A percentile compares a stretch with the other conserved stretches of the same genome.
Evolutionary conservation across 2,797 vertebrate genomes (phyloP).

Genomic region (Ara ararauna): DNA sequence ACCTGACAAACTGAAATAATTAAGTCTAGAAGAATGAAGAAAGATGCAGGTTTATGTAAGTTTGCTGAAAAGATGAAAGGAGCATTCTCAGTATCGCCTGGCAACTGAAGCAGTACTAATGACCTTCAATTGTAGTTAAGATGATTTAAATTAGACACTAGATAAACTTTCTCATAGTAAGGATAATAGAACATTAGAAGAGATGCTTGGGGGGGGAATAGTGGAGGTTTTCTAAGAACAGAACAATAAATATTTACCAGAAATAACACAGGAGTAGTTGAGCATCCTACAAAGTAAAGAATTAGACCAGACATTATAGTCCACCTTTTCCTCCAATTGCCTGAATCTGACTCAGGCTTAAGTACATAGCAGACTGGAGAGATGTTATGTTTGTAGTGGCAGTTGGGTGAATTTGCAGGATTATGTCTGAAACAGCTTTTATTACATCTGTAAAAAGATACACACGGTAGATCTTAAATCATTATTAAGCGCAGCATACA

Average conservation of each 20-base stretch:
- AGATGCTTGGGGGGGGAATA: not conserved
- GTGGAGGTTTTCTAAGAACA: not conserved
- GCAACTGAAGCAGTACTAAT: not conserved
- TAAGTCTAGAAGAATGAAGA: not conserved
- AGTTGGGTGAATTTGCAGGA: not conserved
- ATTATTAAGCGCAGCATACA: not conserved
- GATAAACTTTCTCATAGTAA: conserved; percentile 1
- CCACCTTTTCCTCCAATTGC: not conserved
- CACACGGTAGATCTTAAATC: not conserved
- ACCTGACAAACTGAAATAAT: not conserved
- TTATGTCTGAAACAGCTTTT: not conserved
- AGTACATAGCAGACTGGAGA: not conserved
- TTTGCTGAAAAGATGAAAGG: not conserved
- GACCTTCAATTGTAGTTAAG: not conserved
- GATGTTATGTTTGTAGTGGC: not conserved
- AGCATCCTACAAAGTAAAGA: not conserved
- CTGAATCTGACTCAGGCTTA: not conserved
- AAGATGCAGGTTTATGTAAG: not conserved
- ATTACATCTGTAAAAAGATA: not conserved
- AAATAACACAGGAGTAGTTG: not conserved
- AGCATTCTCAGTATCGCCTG: not conserved
- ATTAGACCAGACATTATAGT: not conserved
- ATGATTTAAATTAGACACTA: not conserved
- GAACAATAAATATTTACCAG: not conserved
- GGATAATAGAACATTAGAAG: not conserved